phyloP scores from a whole-genome alignment of 1,140 invertebrate genomes.

The Pogonomyrmex californicus region DNA sequence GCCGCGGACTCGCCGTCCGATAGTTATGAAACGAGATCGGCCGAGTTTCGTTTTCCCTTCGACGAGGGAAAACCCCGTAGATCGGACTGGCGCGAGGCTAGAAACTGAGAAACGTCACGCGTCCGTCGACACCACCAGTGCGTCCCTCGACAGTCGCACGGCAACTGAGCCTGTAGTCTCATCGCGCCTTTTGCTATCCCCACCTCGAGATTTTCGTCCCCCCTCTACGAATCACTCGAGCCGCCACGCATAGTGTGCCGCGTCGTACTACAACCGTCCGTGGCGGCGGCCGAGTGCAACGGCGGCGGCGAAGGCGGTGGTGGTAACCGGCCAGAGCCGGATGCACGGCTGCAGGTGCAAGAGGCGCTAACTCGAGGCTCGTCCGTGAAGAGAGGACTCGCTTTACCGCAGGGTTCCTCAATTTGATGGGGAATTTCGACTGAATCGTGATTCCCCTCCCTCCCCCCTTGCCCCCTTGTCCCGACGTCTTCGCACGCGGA shows the following conservation, averaged over 20 bases:
- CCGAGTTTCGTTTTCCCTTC: not conserved
- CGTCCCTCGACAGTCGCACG: conserved; percentile 85
- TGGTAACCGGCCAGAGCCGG: conserved; percentile 59
- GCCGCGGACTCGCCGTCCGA: conserved; percentile 4
- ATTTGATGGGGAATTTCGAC: conserved; percentile 17
- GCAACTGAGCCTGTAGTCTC: conserved; percentile 85
- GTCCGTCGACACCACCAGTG: conserved; percentile 68
- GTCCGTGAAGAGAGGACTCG: conserved; percentile 42
- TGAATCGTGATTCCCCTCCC: not conserved
- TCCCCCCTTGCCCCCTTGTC: no score
- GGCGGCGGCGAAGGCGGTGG: conserved; percentile 44
- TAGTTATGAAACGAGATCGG: not conserved
- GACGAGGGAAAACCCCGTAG: not conserved
- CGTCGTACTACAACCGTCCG: conserved; percentile 70
- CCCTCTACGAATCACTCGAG: conserved; percentile 32
- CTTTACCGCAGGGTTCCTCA: not conserved
- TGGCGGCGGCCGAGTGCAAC: conserved; percentile 47
- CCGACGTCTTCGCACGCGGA: not conserved
- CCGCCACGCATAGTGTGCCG: conserved; percentile 64
- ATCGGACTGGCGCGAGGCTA: conserved; percentile 6
- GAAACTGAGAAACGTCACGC: conserved; percentile 16
- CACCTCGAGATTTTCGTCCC: conserved; percentile 67
- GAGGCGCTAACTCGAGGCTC: conserved; percentile 37
- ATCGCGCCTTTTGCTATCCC: conserved; percentile 80
- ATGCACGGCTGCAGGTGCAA: conserved; percentile 47